Evolutionary conservation across 2,797 vertebrate genomes (phyloP).

Genomic region (Galago senegalensis): DNA sequence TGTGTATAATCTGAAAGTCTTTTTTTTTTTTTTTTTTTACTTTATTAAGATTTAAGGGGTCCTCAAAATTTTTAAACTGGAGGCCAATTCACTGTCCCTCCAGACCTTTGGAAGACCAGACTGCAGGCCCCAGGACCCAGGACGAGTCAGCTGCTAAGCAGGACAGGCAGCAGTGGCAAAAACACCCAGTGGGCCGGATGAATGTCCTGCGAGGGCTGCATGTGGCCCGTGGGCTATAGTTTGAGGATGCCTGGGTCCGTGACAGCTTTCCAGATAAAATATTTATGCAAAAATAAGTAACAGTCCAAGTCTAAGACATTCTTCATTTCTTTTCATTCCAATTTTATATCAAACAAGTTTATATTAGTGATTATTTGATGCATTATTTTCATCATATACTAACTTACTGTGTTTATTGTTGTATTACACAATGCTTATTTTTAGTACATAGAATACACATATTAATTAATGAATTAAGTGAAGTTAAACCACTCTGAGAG

Average conservation of each 20-base stretch:
- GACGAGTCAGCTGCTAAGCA: too few relatives aligned
- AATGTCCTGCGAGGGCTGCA: too few relatives aligned
- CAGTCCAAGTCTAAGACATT: not conserved
- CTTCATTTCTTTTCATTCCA: not conserved
- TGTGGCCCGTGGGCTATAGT: too few relatives aligned
- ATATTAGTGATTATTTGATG: not conserved
- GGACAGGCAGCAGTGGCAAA: too few relatives aligned
- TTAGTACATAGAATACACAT: not conserved
- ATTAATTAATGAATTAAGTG: slow-evolving; percentile 28
- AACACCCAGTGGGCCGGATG: too few relatives aligned
- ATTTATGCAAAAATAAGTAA: not conserved
- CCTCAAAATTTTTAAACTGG: too few relatives aligned
- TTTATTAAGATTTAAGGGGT: too few relatives aligned
- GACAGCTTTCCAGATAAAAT: not conserved
- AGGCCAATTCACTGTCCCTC: too few relatives aligned
- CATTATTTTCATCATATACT: not conserved
- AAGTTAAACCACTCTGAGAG: not conserved
- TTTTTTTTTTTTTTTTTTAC: not conserved
- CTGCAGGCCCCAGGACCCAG: too few relatives aligned
- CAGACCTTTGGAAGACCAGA: too few relatives aligned
- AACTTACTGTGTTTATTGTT: not conserved
- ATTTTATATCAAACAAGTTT: not conserved
- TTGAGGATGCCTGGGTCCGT: not conserved
- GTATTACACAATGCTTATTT: not conserved
- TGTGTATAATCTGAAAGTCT: fast-evolving